Evolutionary conservation across 2,113 vertebrate species (phyloP).

Genomic region (Gila orcuttii): DNA sequence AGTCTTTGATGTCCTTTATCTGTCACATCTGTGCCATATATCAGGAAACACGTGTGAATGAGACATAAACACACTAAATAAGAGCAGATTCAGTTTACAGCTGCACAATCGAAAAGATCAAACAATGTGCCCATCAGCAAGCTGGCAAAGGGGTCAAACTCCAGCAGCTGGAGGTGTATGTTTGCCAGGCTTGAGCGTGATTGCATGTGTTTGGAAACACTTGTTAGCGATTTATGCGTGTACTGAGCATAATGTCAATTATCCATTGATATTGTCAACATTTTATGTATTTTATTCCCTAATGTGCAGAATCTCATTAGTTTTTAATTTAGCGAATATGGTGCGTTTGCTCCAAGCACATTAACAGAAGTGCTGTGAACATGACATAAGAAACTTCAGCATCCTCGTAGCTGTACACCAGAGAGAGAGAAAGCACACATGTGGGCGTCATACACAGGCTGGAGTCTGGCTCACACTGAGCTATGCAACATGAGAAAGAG

Average conservation of each 20-base stretch:
- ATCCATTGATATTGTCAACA: neutral
- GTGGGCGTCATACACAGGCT: slow-evolving; percentile 61
- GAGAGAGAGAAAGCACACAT: slow-evolving; percentile 54
- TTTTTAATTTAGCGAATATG: slow-evolving; percentile 12
- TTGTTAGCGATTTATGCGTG: neutral
- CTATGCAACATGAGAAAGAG: slow-evolving; percentile 59
- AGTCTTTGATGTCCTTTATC: slow-evolving; percentile 53
- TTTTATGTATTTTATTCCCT: neutral
- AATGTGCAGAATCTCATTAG: slow-evolving; percentile 15
- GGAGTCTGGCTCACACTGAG: slow-evolving; percentile 45
- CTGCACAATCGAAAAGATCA: slow-evolving; percentile 56
- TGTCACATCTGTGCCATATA: slow-evolving; percentile 52
- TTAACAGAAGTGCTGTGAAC: slow-evolving; percentile 43
- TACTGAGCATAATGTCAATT: neutral
- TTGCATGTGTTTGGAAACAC: slow-evolving; percentile 18
- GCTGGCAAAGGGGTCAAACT: slow-evolving; percentile 41
- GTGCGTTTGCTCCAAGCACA: neutral
- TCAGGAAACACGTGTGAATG: slow-evolving; percentile 41
- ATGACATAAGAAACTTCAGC: slow-evolving; percentile 1
- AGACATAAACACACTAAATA: slow-evolving; percentile 57
- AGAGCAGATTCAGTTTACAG: slow-evolving; percentile 55
- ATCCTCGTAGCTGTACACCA: slow-evolving; percentile 12
- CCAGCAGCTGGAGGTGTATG: slow-evolving; percentile 51
- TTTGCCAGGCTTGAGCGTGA: slow-evolving; percentile 40
- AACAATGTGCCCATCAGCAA: slow-evolving; percentile 42